Base-by-base conservation (phyloP, 2,888 invertebrate species). In the Theretra japonica region DNA sequence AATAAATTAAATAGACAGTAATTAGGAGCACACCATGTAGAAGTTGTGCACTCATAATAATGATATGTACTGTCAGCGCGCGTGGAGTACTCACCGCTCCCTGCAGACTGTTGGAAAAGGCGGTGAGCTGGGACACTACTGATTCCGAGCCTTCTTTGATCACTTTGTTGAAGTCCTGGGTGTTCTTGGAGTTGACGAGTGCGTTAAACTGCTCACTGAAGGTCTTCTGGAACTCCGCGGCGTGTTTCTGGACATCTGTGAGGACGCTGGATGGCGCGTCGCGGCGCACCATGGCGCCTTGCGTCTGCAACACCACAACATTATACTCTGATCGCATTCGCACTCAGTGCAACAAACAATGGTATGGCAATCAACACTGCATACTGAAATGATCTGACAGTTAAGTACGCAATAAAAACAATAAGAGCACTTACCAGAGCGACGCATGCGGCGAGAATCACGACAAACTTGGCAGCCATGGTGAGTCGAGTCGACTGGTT, bases 61-160 rank as follows among this genome's bases (percentile, higher is more conserved):
- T 41, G 41, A 41, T 1, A 11, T 15, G 11, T 2, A 41, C 3
- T 41, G 15, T 41, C 11, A 15, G 41, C 11, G 41, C 41, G 11
- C 41, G 41, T 11, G 8, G 41, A 11, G 15, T 70, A 91, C 92
- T 88, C 48, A 94, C 93, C 78, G 89, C 90, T 53, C 62, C 59
- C 75, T 92, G 90, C 70, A 93, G 79, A 72, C 82, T 84, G 80
- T 73, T 75, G 75, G 90, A 86, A 50, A 92, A 74, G 1, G 84
- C 56, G 15, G 86, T 83, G 30, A 93, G 72, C 79, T 92, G 89
- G 75, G 88, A 77, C 72, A 90, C 76, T 73, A 94, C 81, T 72
- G 87, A 73, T 75, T 92, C 88, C 70, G 90, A 82, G 77, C 91
- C 85, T 0, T 92, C 91, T 84, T 91, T 90, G 56, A 93, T 62